Percentiles rank a stretch among this genome's conserved stretches.
Evolutionary conservation across 1,140 invertebrate species (phyloP).

Genomic region (Scaptodrosophila lebanonensis): DNA sequence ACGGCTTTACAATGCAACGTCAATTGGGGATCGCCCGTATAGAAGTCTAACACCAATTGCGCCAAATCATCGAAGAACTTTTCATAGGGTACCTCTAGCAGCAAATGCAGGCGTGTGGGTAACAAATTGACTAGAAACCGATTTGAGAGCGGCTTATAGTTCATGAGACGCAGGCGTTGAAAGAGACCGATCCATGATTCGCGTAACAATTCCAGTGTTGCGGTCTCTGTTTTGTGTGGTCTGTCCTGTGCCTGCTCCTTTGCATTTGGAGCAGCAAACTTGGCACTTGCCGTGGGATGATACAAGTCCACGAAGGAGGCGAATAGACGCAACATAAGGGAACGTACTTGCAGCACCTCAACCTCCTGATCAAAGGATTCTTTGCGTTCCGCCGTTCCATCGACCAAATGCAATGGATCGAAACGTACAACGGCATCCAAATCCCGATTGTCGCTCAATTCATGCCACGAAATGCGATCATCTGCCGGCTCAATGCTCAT

Average conservation of each 20-base stretch:
- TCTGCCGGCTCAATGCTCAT: slow-evolving; percentile 78
- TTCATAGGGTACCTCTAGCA: slow-evolving; percentile 69
- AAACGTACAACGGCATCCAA: slow-evolving; percentile 80
- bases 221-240: slow-evolving; percentile 23
- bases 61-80: slow-evolving; percentile 64
- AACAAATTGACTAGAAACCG: slow-evolving; percentile 76
- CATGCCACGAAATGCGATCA: slow-evolving; percentile 78
- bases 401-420: slow-evolving; percentile 78
- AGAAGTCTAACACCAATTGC: slow-evolving; percentile 57
- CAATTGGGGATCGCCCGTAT: slow-evolving; percentile 37
- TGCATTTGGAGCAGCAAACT: slow-evolving; percentile 14
- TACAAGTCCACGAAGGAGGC: slow-evolving; percentile 68
- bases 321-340: slow-evolving; percentile 57
- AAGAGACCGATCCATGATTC: slow-evolving; percentile 64
- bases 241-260: neutral
- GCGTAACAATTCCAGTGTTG: slow-evolving; percentile 55
- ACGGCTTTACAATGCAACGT: slow-evolving; percentile 51
- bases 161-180: slow-evolving; percentile 60
- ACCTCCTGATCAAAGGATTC: slow-evolving; percentile 74
- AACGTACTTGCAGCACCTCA: slow-evolving; percentile 66
- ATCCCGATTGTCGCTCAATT: slow-evolving; percentile 81
- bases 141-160: slow-evolving; percentile 70
- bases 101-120: slow-evolving; percentile 64
- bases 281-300: slow-evolving; percentile 35
- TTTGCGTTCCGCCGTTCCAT: slow-evolving; percentile 47